Percentiles rank a stretch among this genome's conserved stretches.
These are phyloP conservation scores for Nephrotoma flavescens DNA, from an alignment of 2,888 invertebrate genomes.

Conservation along the genomic window DNA sequence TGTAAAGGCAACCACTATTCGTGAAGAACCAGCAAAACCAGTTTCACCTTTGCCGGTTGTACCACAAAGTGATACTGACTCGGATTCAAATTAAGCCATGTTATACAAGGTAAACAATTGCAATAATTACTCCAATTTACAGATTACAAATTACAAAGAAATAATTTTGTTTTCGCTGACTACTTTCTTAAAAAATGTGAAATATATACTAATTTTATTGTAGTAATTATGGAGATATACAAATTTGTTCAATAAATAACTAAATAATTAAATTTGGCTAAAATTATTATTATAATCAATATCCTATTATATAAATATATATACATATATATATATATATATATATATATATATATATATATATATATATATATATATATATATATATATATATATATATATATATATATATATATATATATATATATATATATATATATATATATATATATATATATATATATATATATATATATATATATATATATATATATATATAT, in stretches of 20 bases:
- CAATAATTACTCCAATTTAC: not conserved
- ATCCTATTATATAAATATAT: not conserved
- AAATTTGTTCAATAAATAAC: not conserved
- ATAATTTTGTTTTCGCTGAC: not conserved
- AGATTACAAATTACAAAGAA: not conserved
- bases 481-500: no score
- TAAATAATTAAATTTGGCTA: not conserved
- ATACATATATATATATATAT: no score
- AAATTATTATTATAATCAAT: not conserved
- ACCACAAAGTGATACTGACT: constrained; percentile 33
- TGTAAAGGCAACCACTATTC: constrained; percentile 24
- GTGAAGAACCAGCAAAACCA: constrained; percentile 28
- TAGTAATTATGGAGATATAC: not conserved
- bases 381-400: no score
- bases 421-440: no score
- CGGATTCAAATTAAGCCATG: constrained; percentile 36
- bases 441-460: no score
- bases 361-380: no score
- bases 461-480: no score
- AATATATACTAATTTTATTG: not conserved
- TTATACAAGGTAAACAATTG: not conserved
- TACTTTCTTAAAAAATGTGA: not conserved
- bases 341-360: no score
- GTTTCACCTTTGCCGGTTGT: constrained; percentile 28
- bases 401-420: no score